Conservation (phyloP, 2,113 vertebrate genomes). For the Felis chaus region DNA sequence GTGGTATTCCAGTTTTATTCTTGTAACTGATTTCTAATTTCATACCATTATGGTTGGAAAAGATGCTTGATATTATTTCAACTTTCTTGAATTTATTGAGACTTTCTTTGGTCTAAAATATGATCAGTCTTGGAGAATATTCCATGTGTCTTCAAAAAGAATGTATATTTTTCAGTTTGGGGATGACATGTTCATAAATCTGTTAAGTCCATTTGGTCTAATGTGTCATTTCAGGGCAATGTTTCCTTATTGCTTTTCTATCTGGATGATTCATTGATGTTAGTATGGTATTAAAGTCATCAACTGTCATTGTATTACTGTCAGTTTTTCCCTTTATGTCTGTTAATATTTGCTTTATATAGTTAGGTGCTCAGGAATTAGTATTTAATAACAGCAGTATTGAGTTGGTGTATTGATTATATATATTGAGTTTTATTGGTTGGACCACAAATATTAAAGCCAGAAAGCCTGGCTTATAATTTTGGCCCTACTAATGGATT, state of each 20-base stretch:
- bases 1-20: background rate
- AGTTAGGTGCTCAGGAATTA: background rate
- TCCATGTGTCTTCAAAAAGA: background rate
- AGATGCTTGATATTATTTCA: background rate
- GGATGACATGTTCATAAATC: background rate
- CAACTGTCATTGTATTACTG: background rate
- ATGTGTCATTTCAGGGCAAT: background rate
- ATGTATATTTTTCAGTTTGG: background rate
- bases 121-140: background rate
- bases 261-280: background rate
- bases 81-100: background rate
- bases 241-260: background rate
- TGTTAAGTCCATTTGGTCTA: background rate
- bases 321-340: background rate
- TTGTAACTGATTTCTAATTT: background rate
- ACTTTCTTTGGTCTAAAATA: background rate
- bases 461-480: background rate
- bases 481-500: background rate
- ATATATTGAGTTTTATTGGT: background rate
- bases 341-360: background rate
- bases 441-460: background rate
- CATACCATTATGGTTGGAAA: background rate
- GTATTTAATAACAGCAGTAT: background rate
- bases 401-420: background rate
- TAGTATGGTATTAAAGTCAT: background rate